Evolutionary conservation across 2,888 invertebrate genomes (phyloP), one percentile per base, ranked within the genome.

Genomic region (Microplitis deprimator): DNA sequence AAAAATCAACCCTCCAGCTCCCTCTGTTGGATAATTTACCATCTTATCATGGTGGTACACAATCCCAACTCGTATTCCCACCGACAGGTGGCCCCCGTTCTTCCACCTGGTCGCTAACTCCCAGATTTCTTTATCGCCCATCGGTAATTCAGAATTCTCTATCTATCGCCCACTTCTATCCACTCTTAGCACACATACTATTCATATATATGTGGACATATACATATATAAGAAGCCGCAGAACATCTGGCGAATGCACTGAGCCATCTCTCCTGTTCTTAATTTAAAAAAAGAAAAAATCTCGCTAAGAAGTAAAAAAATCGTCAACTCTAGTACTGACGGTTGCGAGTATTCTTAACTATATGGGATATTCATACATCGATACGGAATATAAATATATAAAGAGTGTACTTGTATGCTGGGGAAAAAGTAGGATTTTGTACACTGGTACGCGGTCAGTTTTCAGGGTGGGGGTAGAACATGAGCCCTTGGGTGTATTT

Each of bases 171-270:
- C 4, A 29, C 29, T 29, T 29, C 29, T 29, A 29, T 3, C 29
- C 29, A 3, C 29, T 29, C 29, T 29, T 29, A 20, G 3, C 29
- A 29, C 29, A 29, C 29, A 29, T 4, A 0, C 29, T 29, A 2
- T 4, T 29, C 4, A 29, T 4, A 29, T 29, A 29, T 29, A 29
- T 29, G 29, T 29, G 29, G 3, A 29, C 29, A 29, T 29, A 29
- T 29, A 29, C 4, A 29, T 29, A 29, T 29, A 29, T 29, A 29
- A 13, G 38, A 65, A 65, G 68, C 68, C 61, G 69, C 50, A 72
- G 61, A 68, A 73, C 72, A 40, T 61, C 73, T 62, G 16, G 61
- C 40, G 68, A 60, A 39, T 40, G 73, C 59, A 73, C 41, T 70
- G 38, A 61, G 64, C 38, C 38, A 13, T 65, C 20, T 65, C 38